A percentile compares a stretch with the other conserved stretches of the same genome.
These are phyloP conservation scores for Okamejei kenojei DNA, from an alignment of 2,797 vertebrate genomes.

Conservation along the genomic window DNA sequence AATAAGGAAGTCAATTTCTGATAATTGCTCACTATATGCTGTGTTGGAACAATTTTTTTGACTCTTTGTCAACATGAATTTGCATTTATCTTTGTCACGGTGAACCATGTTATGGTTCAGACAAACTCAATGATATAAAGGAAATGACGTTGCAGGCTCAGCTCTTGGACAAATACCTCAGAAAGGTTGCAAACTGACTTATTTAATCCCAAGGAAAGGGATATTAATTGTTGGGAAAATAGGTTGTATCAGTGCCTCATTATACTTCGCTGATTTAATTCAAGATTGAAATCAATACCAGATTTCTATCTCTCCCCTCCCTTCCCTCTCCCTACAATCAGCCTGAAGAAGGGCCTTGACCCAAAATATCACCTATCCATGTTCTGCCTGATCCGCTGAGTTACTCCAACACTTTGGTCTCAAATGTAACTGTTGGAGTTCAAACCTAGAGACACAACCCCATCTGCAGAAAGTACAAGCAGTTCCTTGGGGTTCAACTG, in stretches of 20 bases:
- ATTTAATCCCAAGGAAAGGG: neutral
- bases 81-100: neutral
- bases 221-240: neutral
- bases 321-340: no score
- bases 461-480: no score
- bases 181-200: neutral
- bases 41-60: neutral
- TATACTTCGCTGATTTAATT: neutral
- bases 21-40: neutral
- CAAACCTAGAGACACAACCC: no score
- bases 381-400: no score
- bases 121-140: neutral
- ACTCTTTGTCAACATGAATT: neutral
- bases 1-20: neutral
- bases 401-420: no score
- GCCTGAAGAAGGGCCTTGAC: no score
- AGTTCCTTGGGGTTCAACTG: no score
- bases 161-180: neutral
- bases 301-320: no score
- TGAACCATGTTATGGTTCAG: neutral
- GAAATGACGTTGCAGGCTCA: neutral
- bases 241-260: neutral
- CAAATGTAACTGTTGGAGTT: no score
- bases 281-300: no score
- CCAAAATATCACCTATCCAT: no score